phyloP scores from a whole-genome alignment of 1,140 invertebrate genomes.

The silkworm (Bombyx mori) region ASM3026992v2 NC_085109.1:9799001-9799500 shows the following conservation, averaged over 20 bases:
- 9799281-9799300: slow-evolving; percentile 62
- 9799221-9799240: slow-evolving; percentile 68
- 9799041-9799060: background rate
- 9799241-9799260: slow-evolving; percentile 71
- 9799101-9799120: slow-evolving; percentile 15
- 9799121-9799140: slow-evolving; percentile 12
- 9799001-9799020: too few relatives aligned
- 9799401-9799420: too few relatives aligned
- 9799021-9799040: too few relatives aligned
- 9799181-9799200: slow-evolving; percentile 57
- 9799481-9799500: slow-evolving; percentile 66
- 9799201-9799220: slow-evolving; percentile 68
- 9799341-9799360: too few relatives aligned
- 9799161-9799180: slow-evolving; percentile 18
- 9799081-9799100: slow-evolving; percentile 9
- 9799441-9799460: slow-evolving; percentile 18
- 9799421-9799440: too few relatives aligned
- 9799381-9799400: too few relatives aligned
- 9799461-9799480: slow-evolving; percentile 63
- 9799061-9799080: background rate
- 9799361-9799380: too few relatives aligned
- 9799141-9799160: slow-evolving; percentile 10
- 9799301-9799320: slow-evolving; percentile 65
- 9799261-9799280: slow-evolving; percentile 69
- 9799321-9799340: background rate